Evolutionary conservation across 1,140 invertebrate genomes (phyloP).

Genomic region (Brachionus calyciflorus): DNA sequence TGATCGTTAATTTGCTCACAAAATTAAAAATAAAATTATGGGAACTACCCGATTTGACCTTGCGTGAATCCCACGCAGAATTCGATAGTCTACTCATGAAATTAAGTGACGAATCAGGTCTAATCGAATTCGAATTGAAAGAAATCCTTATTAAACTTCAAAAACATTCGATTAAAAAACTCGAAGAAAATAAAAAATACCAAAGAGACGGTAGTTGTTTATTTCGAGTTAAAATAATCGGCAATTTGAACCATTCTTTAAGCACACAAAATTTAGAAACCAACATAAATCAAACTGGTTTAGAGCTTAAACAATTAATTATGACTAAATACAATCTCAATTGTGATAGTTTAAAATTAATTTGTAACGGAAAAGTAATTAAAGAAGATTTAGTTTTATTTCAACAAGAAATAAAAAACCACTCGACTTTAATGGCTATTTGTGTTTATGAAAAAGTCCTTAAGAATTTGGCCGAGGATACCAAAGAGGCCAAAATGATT

Average conservation of each 20-base stretch:
- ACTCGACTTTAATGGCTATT: conserved; percentile 19
- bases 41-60: neutral
- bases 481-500: conserved; percentile 16
- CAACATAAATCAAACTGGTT: neutral
- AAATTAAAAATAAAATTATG: conserved; percentile 12
- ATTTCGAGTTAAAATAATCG: conserved; percentile 20
- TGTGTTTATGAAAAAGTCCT: conserved; percentile 23
- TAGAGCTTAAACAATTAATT: neutral
- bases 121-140: neutral
- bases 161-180: neutral
- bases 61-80: neutral
- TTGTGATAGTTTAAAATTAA: conserved; percentile 23
- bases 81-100: neutral
- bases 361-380: conserved; percentile 34
- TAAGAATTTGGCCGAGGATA: neutral
- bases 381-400: conserved; percentile 2
- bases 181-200: conserved; percentile 35
- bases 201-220: neutral
- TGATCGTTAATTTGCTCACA: neutral
- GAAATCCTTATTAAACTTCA: neutral
- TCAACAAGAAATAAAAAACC: conserved; percentile 17
- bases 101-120: conserved; percentile 27
- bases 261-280: neutral
- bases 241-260: conserved; percentile 3
- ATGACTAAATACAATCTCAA: neutral